phyloP scores from a whole-genome alignment of 2,797 vertebrate genomes.

The Melopsittacus undulatus region DNA sequence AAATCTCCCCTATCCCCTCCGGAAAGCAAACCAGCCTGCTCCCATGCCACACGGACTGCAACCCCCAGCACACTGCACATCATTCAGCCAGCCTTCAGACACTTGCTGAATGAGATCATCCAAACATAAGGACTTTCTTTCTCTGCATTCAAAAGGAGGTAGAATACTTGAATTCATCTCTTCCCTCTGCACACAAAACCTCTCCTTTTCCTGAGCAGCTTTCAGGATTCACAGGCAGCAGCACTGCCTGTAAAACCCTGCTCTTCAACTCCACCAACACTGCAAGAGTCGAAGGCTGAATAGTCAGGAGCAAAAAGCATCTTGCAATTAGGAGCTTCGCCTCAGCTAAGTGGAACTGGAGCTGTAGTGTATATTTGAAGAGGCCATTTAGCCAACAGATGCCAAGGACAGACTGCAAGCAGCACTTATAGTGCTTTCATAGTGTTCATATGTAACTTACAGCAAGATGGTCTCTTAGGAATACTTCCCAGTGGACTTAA shows the following conservation, averaged over 20 bases:
- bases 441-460: not conserved
- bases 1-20: not conserved
- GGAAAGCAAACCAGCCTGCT: not conserved
- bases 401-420: conserved; percentile 31
- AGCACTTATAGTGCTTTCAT: not conserved
- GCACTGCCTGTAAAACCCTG: conserved; percentile 3
- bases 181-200: conserved; percentile 18
- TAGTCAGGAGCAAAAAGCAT: conserved; percentile 23
- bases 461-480: not conserved
- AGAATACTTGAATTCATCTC: conserved; percentile 38
- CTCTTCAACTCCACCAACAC: conserved; percentile 38
- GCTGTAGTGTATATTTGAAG: not conserved
- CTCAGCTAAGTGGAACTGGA: not conserved
- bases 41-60: not conserved
- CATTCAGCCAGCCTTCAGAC: not conserved
- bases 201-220: conserved; percentile 5
- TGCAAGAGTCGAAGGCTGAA: conserved; percentile 13
- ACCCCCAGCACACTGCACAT: not conserved
- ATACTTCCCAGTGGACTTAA: not conserved
- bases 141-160: not conserved
- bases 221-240: conserved; percentile 5
- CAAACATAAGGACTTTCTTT: conserved; percentile 18
- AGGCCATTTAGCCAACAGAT: conserved; percentile 27
- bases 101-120: conserved; percentile 23
- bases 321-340: conserved; percentile 9